phyloP scores from a whole-genome alignment of 2,888 invertebrate species.

The Eudemis profundana region DNA sequence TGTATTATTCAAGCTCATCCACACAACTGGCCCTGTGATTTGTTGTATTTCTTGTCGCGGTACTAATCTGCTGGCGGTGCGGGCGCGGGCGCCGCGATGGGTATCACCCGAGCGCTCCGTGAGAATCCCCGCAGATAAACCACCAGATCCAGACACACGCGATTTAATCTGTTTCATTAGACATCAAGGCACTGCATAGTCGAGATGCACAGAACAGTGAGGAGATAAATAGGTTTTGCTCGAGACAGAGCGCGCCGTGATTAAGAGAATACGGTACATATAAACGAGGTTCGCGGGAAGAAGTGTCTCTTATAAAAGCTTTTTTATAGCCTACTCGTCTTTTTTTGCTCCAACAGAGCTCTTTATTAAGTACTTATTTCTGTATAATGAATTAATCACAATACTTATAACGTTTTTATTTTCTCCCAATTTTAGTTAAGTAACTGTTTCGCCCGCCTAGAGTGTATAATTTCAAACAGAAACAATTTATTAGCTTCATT shows the following conservation, averaged over 20 bases:
- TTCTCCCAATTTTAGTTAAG: not conserved
- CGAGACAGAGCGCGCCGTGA: constrained; percentile 52
- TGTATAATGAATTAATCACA: not conserved
- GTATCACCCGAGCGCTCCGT: constrained; percentile 66
- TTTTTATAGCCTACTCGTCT: too few relatives aligned
- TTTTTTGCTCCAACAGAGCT: too few relatives aligned
- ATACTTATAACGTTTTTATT: too few relatives aligned
- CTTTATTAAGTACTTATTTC: too few relatives aligned
- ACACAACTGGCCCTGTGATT: constrained; percentile 7
- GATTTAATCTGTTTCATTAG: constrained; percentile 77
- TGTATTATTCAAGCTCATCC: constrained; percentile 14
- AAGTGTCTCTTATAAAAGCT: too few relatives aligned
- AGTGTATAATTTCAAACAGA: constrained; percentile 4
- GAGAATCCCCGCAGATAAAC: constrained; percentile 71
- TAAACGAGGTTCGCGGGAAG: too few relatives aligned
- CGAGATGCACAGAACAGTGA: constrained; percentile 55
- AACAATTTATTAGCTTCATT: constrained; percentile 12
- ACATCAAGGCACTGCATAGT: constrained; percentile 54
- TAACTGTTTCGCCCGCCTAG: not conserved
- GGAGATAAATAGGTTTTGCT: constrained; percentile 54
- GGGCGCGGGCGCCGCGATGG: constrained; percentile 55
- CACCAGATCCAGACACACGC: constrained; percentile 60
- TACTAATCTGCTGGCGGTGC: constrained; percentile 26
- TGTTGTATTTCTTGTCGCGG: constrained; percentile 22
- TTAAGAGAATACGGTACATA: constrained; percentile 32